Evolutionary conservation across 2,888 invertebrate species (phyloP), one percentile per base, ranked within the genome.

Genomic region (Macrophya annulata): DNA sequence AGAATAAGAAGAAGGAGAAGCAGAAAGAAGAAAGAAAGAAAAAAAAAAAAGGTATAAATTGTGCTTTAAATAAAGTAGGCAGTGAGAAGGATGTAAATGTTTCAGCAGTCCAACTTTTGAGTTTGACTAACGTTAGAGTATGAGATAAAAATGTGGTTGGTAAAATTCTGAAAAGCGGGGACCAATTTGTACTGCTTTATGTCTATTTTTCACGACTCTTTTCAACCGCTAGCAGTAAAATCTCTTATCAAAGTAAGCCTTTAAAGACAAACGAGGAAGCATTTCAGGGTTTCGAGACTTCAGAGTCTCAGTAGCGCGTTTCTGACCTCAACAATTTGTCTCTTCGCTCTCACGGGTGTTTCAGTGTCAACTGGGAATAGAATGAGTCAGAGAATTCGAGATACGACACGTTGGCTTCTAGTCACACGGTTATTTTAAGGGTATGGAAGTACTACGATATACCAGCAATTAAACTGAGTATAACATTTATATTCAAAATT

Each of bases 201-300:
- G 62, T 43, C 59, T 59, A 43, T 59, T 59, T 59, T 62, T 81
- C 62, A 81, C 59, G 77, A 55, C 72, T 77, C 55, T 55, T 77
- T 55, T 77, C 55, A 62, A 62, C 79, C 37, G 62, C 81, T 43
- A 51, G 43, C 59, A 81, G 59, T 81, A 81, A 81, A 81, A 83
- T 83, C 83, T 83, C 83, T 83, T 83, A 83, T 83, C 83, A 71
- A 71, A 83, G 83, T 83, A 83, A 83, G 65, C 83, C 83, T 65
- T 83, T 40, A 71, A 45, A 71, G 83, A 83, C 55, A 83, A 83
- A 83, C 71, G 83, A 83, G 48, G 45, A 83, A 65, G 48, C 45
- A 48, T 83, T 83, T 68, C 68, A 21, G 25, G 83, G 68, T 68
- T 71, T 77, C 15, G 51, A 0, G 45, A 68, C 68, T 68, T 48